These are phyloP conservation scores for Eulimnadia texana DNA, from an alignment of 1,140 invertebrate genomes.

Conservation along the genomic window DNA sequence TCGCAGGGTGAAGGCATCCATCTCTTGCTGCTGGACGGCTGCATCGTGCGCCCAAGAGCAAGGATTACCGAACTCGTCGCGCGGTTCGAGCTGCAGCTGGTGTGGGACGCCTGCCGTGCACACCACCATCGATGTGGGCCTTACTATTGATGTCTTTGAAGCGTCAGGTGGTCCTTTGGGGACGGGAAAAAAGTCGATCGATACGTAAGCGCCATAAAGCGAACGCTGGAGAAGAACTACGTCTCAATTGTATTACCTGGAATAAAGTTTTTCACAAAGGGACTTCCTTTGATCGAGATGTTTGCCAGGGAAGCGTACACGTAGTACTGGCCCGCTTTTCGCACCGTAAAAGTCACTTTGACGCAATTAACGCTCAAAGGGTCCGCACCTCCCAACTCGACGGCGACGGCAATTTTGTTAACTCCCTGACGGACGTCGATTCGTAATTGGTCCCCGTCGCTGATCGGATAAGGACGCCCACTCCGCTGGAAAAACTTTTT, in stretches of 20 bases:
- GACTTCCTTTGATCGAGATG: constrained; percentile 47
- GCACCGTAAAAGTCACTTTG: constrained; percentile 77
- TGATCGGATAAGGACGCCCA: constrained; percentile 79
- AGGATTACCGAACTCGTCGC: constrained; percentile 77
- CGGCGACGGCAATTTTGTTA: constrained; percentile 63
- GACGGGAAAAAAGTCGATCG: no score
- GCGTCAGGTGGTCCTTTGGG: constrained; percentile 61
- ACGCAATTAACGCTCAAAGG: constrained; percentile 67
- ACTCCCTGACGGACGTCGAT: constrained; percentile 71
- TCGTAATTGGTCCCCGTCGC: constrained; percentile 72
- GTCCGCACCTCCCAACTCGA: constrained; percentile 67
- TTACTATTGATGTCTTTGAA: constrained; percentile 63
- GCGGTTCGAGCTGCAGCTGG: constrained; percentile 66
- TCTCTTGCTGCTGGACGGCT: not conserved
- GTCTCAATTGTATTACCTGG: no score
- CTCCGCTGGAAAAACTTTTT: constrained; percentile 76
- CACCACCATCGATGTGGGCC: constrained; percentile 72
- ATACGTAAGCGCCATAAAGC: no score
- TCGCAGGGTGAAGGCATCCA: constrained; percentile 16
- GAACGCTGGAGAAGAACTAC: no score
- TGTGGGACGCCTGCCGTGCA: constrained; percentile 61
- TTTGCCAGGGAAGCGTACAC: constrained; percentile 68
- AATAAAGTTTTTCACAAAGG: constrained; percentile 38
- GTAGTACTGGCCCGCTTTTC: constrained; percentile 72
- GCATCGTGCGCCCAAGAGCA: constrained; percentile 30